Conservation (phyloP, 2,797 vertebrate genomes). For the Lacerta bilineata region DNA sequence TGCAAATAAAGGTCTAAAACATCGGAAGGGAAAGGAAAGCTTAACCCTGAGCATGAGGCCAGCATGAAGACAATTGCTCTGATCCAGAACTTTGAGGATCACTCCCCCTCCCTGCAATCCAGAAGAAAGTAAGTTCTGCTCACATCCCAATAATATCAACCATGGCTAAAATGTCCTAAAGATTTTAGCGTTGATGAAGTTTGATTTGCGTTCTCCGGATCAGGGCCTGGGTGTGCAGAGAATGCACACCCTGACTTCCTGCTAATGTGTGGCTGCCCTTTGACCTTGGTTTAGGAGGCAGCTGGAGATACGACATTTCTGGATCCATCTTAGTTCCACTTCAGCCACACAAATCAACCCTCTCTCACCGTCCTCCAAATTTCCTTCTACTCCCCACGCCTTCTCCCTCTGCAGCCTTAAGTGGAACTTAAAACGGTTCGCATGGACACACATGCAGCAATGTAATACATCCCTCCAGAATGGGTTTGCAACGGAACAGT, state of each 20-base stretch:
- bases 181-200: neutral
- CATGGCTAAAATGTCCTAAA: neutral
- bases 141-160: neutral
- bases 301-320: neutral
- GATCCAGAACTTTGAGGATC: constrained; percentile 9
- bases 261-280: neutral
- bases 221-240: neutral
- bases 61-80: constrained; percentile 30
- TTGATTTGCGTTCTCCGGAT: neutral
- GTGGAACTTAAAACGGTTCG: constrained; percentile 21
- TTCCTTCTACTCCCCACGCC: neutral
- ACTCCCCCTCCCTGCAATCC: neutral
- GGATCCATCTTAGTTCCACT: constrained; percentile 16
- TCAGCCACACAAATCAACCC: neutral
- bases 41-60: constrained; percentile 56
- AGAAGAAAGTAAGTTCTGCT: constrained; percentile 1
- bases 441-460: neutral
- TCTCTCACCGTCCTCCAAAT: neutral
- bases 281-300: neutral
- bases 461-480: constrained; percentile 41
- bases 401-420: rapidly evolving
- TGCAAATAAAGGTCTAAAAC: constrained; percentile 64
- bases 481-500: constrained; percentile 40
- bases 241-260: neutral
- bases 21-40: constrained; percentile 45